These are phyloP conservation scores for Epizoanthus rinbou DNA, from an alignment of 92 coral and sea anemone genomes.

Conservation along the genomic window DNA sequence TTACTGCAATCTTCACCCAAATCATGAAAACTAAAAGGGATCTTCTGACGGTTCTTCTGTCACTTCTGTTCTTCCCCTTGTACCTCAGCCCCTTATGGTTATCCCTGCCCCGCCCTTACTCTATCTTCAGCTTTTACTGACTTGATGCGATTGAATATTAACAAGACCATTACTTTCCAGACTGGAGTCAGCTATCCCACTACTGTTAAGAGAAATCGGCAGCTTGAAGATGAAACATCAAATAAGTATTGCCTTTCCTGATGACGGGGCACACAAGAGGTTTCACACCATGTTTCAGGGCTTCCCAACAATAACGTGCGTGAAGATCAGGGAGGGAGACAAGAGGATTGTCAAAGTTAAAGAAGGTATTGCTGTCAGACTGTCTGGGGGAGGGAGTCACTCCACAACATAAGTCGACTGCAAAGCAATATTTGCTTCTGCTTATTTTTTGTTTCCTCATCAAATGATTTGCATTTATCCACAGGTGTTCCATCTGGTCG, in stretches of 20 bases:
- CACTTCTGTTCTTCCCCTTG: too few relatives aligned
- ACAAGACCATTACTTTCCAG: constrained; percentile 37
- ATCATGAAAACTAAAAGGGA: too few relatives aligned
- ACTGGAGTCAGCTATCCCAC: constrained; percentile 93
- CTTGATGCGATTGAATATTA: neutral
- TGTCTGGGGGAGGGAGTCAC: neutral
- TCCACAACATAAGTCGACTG: too few relatives aligned
- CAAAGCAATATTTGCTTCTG: too few relatives aligned
- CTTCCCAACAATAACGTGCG: constrained; percentile 89
- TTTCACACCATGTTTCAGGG: constrained; percentile 81
- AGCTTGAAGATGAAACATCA: constrained; percentile 42
- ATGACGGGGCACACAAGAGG: constrained; percentile 94
- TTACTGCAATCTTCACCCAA: too few relatives aligned
- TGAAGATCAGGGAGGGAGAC: constrained; percentile 84
- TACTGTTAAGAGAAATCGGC: constrained; percentile 73
- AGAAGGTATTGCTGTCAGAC: constrained; percentile 64
- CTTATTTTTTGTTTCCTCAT: too few relatives aligned
- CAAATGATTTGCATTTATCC: neutral
- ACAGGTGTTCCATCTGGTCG: constrained; percentile 82
- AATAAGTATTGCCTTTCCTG: constrained; percentile 93
- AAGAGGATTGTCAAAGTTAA: constrained; percentile 87
- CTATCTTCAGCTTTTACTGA: neutral
- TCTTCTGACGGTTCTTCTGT: too few relatives aligned
- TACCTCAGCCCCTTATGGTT: too few relatives aligned
- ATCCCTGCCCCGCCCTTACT: too few relatives aligned